Evolutionary conservation across 2,113 vertebrate genomes (phyloP).

Genomic region (Gnathonemus echidnorhynchus): DNA sequence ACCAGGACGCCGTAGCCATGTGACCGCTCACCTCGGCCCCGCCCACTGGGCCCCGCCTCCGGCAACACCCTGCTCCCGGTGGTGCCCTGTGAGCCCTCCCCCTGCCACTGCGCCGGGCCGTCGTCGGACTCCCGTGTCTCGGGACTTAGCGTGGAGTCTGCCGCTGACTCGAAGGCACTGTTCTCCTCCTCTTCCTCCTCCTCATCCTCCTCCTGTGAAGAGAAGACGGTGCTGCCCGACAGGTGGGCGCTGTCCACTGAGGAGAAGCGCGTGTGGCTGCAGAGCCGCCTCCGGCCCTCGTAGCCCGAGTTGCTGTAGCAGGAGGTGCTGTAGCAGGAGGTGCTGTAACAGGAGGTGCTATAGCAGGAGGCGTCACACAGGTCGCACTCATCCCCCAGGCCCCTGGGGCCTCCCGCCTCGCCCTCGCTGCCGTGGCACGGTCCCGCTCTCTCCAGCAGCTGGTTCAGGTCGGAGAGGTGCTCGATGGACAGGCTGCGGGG

Average conservation of each 20-base stretch:
- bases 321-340: slow-evolving; percentile 76
- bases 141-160: slow-evolving; percentile 68
- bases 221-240: slow-evolving; percentile 76
- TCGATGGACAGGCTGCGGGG: slow-evolving; percentile 51
- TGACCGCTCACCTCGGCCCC: slow-evolving; percentile 52
- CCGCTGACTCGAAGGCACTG: slow-evolving; percentile 76
- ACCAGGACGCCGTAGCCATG: neutral
- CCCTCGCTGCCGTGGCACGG: slow-evolving; percentile 60
- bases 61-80: slow-evolving; percentile 59
- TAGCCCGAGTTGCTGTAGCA: slow-evolving; percentile 71
- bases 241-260: slow-evolving; percentile 76
- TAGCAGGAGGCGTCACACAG: slow-evolving; percentile 82
- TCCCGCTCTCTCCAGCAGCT: slow-evolving; percentile 52
- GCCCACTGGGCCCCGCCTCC: slow-evolving; percentile 66
- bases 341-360: slow-evolving; percentile 56
- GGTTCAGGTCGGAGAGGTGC: slow-evolving; percentile 52
- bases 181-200: slow-evolving; percentile 63
- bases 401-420: slow-evolving; percentile 57
- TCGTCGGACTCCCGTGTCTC: slow-evolving; percentile 62
- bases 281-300: slow-evolving; percentile 57
- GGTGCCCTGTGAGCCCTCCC: slow-evolving; percentile 55
- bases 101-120: slow-evolving; percentile 63
- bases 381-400: slow-evolving; percentile 76
- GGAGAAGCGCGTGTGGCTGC: slow-evolving; percentile 69
- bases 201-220: slow-evolving; percentile 71